Percentiles rank a stretch among this genome's conserved stretches.
These are phyloP conservation scores for Labia minor DNA, from an alignment of 2,888 invertebrate genomes.

Conservation along the genomic window DNA sequence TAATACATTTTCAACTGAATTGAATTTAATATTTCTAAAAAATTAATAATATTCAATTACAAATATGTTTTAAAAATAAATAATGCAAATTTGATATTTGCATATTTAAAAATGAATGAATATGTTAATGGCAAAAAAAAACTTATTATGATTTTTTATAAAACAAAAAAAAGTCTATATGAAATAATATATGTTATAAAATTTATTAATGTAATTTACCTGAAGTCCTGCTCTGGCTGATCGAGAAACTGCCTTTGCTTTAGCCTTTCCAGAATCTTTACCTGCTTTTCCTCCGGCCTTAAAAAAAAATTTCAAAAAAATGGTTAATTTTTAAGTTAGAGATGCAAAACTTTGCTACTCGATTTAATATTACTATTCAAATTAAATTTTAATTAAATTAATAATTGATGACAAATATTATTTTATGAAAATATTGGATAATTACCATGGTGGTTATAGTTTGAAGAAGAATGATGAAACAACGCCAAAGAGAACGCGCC, in stretches of 20 bases:
- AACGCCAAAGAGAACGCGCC: conserved; percentile 23
- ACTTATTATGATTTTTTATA: no score
- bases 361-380: conserved; percentile 35
- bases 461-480: conserved; percentile 21
- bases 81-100: no score
- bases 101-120: no score
- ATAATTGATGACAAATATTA: conserved; percentile 33
- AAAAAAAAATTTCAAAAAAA: conserved; percentile 44
- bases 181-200: no score
- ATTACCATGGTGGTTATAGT: conserved; percentile 37
- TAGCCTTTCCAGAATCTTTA: conserved; percentile 99
- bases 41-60: no score
- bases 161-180: no score
- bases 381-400: conserved; percentile 28
- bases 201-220: no score
- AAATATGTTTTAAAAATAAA: no score
- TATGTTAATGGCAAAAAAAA: no score
- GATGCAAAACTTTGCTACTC: conserved; percentile 48
- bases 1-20: no score
- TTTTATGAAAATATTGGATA: conserved; percentile 36
- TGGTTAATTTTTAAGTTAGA: conserved; percentile 47
- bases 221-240: conserved; percentile 98
- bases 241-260: conserved; percentile 97
- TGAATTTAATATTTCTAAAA: no score
- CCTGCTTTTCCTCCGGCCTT: conserved; percentile 99